phyloP scores from a whole-genome alignment of 2,888 invertebrate species.

The Halictus ligatus region DNA sequence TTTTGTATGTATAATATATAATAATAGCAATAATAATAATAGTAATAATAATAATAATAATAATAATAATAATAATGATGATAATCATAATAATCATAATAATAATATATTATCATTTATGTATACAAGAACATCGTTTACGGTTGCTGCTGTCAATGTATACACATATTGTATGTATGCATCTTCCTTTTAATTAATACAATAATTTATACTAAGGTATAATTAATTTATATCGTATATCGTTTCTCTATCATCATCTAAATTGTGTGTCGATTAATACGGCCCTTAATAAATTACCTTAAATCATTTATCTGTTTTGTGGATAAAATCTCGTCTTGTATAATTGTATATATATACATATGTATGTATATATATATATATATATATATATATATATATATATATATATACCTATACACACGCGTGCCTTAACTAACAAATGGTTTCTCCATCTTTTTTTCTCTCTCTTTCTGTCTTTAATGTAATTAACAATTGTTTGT shows the following conservation, averaged over 20 bases:
- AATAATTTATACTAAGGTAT: constrained; percentile 47
- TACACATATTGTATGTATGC: constrained; percentile 45
- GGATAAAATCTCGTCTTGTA: constrained; percentile 53
- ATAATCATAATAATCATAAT: constrained; percentile 3
- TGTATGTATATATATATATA: neutral
- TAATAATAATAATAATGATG: constrained; percentile 32
- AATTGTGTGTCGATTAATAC: constrained; percentile 56
- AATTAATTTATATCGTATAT: constrained; percentile 60
- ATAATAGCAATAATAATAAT: constrained; percentile 66
- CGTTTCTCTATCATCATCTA: constrained; percentile 62
- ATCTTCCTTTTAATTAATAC: constrained; percentile 40
- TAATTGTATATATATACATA: constrained; percentile 44
- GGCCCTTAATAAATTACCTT: constrained; percentile 44
- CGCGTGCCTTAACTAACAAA: constrained; percentile 55
- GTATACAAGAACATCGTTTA: constrained; percentile 67
- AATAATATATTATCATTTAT: constrained; percentile 71
- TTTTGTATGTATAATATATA: constrained; percentile 58
- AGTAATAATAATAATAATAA: constrained; percentile 26
- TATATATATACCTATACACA: constrained; percentile 25
- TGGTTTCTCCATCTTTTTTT: constrained; percentile 31
- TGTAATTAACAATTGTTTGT: constrained; percentile 57
- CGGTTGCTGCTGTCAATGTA: constrained; percentile 60
- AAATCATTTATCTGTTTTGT: constrained; percentile 38
- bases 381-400: constrained; percentile 27
- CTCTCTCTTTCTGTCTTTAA: neutral